Evolutionary conservation across 92 coral and sea anemone genomes (phyloP), one percentile per base, ranked within the genome.

Genomic region (Nematostella vectensis): DNA sequence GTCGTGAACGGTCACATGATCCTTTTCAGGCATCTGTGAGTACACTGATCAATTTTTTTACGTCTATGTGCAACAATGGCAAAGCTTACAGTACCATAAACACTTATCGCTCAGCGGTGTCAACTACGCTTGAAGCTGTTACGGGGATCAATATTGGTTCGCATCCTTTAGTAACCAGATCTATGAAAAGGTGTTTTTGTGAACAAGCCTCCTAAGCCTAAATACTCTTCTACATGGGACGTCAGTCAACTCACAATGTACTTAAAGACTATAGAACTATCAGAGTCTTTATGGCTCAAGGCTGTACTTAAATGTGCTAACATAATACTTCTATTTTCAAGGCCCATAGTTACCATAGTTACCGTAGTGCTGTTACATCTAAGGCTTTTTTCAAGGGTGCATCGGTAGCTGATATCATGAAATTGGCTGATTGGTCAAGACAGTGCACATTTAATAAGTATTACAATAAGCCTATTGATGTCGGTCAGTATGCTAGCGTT

Each of bases 91-190:
- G 78, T 31, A 63, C 79, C n/a, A 4, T 64, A 20, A 65, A 72
- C 48, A 53, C 73, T 26, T 72, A 72, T 31, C 48, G 79, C 3
- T 64, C 79, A n/a, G 79, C 73, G 17, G 16, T 63, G 11, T 23
- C 57, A 51, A 4, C 28, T 11, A 51, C 57, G 29, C 13, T 51
- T 4, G 29, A 18, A 18, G 24, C 57, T 18, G 57, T 51, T 25
- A 51, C 57, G 11, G 57, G 57, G 4, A 23, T 11, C 43, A 25
- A 48, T 2, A 31, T 61, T 27, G 71, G 70, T 9, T 51, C 77
- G 2, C 79, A 63, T 36, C 55, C 56, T 12, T 44, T 63, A 3
- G 27, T 72, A 12, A 17, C 62, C 20, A 56, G 71, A 15, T 54
- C 63, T 1, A 52, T 63, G 21, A n/a, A 72, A 63, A 27, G 79